phyloP scores from a whole-genome alignment of 2,113 vertebrate genomes.

The Carassius carassius region DNA sequence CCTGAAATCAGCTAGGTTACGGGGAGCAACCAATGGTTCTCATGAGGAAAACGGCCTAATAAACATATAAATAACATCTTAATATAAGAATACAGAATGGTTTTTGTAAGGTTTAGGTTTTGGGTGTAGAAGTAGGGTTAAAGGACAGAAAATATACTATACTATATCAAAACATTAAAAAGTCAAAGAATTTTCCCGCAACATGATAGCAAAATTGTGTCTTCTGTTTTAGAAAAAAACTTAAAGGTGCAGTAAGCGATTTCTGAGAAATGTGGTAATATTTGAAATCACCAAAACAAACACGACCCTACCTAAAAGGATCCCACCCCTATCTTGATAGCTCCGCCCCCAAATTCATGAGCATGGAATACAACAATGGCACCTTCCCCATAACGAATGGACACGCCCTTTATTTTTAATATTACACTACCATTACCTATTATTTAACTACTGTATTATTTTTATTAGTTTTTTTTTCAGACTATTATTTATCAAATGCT shows the following conservation, averaged over 20 bases:
- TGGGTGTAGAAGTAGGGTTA: neutral
- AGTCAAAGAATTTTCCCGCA: neutral
- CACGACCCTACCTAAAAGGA: too few species aligned
- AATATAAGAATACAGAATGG: neutral
- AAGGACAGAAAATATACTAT: neutral
- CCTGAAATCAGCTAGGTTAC: neutral
- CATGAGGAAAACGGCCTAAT: neutral
- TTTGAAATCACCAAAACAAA: too few species aligned
- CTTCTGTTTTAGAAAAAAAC: neutral
- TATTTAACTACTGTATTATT: neutral
- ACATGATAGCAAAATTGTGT: neutral
- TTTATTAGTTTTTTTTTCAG: neutral
- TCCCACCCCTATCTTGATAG: too few species aligned
- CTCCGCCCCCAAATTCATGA: too few species aligned
- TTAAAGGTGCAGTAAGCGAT: neutral
- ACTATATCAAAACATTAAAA: neutral
- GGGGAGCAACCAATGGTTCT: neutral
- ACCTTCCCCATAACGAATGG: too few species aligned
- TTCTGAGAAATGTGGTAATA: too few species aligned
- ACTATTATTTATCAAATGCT: neutral
- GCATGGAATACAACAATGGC: too few species aligned
- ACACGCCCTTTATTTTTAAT: too few species aligned
- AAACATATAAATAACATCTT: constrained; percentile 15
- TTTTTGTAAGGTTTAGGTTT: constrained; percentile 1
- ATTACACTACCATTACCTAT: neutral